Conservation (phyloP, 30 jellyfish, hydroid and myxozoan genomes). For the Aurelia aurita complex sp. Pacific region DNA sequence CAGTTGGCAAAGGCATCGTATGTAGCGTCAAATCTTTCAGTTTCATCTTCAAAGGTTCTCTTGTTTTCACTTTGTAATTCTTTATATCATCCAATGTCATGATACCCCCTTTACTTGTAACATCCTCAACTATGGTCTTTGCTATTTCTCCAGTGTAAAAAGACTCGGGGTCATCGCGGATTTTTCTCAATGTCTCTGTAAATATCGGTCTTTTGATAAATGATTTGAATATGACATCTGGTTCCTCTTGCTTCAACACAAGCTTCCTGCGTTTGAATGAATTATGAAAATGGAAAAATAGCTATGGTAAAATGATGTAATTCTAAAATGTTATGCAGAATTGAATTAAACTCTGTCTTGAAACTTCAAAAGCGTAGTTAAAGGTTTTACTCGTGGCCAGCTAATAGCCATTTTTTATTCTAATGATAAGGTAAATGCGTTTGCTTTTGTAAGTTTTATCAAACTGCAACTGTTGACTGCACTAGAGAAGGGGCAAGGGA, state of each 20-base stretch:
- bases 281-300: background rate
- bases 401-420: too few relatives aligned
- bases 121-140: conserved; percentile 52
- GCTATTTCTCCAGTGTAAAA: conserved; percentile 74
- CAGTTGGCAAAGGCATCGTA: conserved; percentile 87
- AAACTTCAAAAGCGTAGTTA: too few relatives aligned
- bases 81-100: conserved; percentile 69
- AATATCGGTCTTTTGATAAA: conserved; percentile 23
- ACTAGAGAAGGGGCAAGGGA: too few relatives aligned
- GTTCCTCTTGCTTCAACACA: conserved; percentile 8
- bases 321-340: too few relatives aligned
- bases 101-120: conserved; percentile 51
- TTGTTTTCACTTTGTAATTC: conserved; percentile 47
- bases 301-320: too few relatives aligned
- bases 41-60: conserved; percentile 49
- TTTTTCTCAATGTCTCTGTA: conserved; percentile 46
- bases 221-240: background rate
- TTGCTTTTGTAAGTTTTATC: too few relatives aligned
- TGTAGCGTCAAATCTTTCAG: conserved; percentile 30
- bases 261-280: background rate
- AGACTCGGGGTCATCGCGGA: conserved; percentile 66
- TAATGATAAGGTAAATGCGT: too few relatives aligned
- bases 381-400: too few relatives aligned
- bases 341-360: too few relatives aligned
- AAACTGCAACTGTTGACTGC: too few relatives aligned